Base-by-base conservation (phyloP, 2,113 vertebrate genomes). In the Dolichallabes microphthalmus region DNA sequence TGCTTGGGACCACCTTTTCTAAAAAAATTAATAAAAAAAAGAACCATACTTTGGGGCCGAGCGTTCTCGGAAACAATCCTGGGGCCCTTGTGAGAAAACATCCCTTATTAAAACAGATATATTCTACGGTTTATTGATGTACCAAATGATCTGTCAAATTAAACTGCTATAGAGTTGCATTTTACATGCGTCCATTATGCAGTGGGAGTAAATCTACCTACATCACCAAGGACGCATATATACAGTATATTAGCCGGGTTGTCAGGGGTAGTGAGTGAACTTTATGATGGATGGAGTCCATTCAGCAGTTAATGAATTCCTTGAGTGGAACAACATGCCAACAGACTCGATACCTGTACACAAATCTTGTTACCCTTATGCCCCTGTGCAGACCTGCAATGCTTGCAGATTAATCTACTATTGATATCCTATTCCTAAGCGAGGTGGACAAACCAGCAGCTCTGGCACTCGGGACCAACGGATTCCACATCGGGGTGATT, bases 271-370 rank as follows among this genome's bases (percentile, higher is more conserved):
- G 60, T 20, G n/a, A 19, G 39, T 66, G 82, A 58, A 58, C 68
- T 45, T 60, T 27, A n/a, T 60, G 82, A 73, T 58, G 66, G 81
- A 82, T 58, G 66, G 20, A 82, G 66, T 57, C 66, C 14, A 39
- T 82, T 73, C 8, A 39, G 81, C 68, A 57, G 30, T 4, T 73
- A 71, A 83, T 71, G 53, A 71, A 73, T 57, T 73, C 53, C 55
- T 58, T 73, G 58, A 73, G 69, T 83, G 30, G 32, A 60, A 58
- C 68, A 83, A 9, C 64, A n/a, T 14, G 5, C 52, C 66, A 71
- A 35, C 63, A 35, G 50, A 25, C 50, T 35, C 14, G 25, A 73
- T 58, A 58, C 3, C 74, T 19, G 52, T 55, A 19, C 32, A 78
- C 75, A 58, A 35, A 76, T 76, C 74, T 3, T 78, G 27, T 78